Percentiles rank a stretch among this genome's conserved stretches.
Evolutionary conservation across 2,113 vertebrate genomes (phyloP).

Genomic region (Psittacula cyanocephala): DNA sequence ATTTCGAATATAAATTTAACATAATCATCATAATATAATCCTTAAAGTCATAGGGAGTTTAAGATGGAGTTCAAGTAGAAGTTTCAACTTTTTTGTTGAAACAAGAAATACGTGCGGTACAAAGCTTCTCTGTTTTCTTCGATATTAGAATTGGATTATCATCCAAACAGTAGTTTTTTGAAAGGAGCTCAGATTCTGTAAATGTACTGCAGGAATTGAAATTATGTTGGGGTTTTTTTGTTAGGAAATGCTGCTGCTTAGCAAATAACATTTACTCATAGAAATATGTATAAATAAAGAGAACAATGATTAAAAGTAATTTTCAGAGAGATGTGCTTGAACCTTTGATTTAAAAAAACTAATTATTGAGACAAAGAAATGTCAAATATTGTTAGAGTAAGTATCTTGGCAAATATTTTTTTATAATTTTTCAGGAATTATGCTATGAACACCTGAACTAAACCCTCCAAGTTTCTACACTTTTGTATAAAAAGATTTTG

Average conservation of each 20-base stretch:
- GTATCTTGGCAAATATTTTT: not conserved
- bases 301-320: not conserved
- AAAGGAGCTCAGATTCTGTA: not conserved
- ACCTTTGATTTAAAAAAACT: not conserved
- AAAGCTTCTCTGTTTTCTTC: not conserved
- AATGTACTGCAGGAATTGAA: not conserved
- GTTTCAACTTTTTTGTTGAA: not conserved
- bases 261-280: not conserved
- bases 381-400: not conserved
- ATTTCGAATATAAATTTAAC: not conserved
- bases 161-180: not conserved
- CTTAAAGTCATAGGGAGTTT: not conserved
- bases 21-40: not conserved
- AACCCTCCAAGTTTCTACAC: not conserved
- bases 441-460: not conserved
- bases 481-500: not conserved
- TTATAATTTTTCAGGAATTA: not conserved
- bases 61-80: not conserved
- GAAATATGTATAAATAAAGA: not conserved
- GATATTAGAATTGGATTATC: not conserved
- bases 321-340: not conserved
- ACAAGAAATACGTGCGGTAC: not conserved
- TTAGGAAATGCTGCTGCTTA: not conserved
- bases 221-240: not conserved
- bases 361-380: not conserved